Evolutionary conservation across 2,888 invertebrate species (phyloP).

Genomic region (Cerastis rubricosa): DNA sequence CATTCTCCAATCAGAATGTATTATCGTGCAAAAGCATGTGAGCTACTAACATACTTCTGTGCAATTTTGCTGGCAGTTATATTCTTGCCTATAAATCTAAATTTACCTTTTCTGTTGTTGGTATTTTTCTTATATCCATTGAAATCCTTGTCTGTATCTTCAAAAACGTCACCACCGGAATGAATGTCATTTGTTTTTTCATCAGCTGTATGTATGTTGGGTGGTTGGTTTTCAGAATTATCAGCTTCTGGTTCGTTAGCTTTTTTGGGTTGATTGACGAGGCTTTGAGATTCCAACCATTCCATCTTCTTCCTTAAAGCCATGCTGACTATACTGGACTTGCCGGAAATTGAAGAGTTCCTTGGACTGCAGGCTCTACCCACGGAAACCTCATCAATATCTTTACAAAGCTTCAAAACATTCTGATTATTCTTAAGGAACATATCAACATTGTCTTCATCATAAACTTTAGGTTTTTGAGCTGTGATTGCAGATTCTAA

Average conservation of each 20-base stretch:
- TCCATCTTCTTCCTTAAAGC: constrained; percentile 46
- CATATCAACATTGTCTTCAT: constrained; percentile 38
- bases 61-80: background rate
- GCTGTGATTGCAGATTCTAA: constrained; percentile 69
- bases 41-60: background rate
- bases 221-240: background rate
- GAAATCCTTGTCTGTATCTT: background rate
- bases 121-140: background rate
- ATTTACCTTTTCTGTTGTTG: constrained; percentile 17
- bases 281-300: constrained; percentile 32
- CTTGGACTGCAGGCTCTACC: constrained; percentile 70
- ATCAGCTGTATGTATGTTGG: background rate
- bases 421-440: constrained; percentile 73
- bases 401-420: constrained; percentile 78
- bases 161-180: background rate
- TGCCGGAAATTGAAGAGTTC: background rate
- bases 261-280: background rate
- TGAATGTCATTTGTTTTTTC: background rate
- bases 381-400: constrained; percentile 73
- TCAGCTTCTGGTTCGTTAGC: background rate
- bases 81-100: background rate
- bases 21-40: background rate
- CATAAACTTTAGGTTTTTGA: constrained; percentile 67
- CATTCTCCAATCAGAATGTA: background rate
- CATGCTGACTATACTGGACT: background rate